Evolutionary conservation across 2,888 invertebrate species (phyloP), one percentile per base, ranked within the genome.

Genomic region (Microctonus brassicae): DNA sequence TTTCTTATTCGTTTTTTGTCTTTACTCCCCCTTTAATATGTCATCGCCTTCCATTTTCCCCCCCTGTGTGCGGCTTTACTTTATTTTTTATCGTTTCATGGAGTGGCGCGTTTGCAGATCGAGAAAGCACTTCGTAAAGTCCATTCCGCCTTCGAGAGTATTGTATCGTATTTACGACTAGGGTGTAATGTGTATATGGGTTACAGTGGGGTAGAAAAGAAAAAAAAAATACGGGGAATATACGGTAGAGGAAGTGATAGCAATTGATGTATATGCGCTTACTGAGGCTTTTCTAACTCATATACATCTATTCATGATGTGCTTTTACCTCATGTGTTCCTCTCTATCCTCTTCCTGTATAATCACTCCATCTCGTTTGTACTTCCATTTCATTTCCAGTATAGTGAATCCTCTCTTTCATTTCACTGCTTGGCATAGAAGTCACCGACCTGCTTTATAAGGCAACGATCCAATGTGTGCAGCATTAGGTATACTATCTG

Each of bases 271-370:
- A 55, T 36, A 67, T 55, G 33, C 34, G 62, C 52, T 70, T 69
- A 60, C 17, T 39, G 29, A 47, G 26, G 26, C 34, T 64, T 47
- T 75, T 76, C 76, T 74, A 76, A 29, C 7, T 5, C 29, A 29
- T 29, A 7, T 77, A 81, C 79, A 79, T 77, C 76, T 79, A 82
- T 82, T 82, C 80, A 81, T 80, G 65, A 72, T 36, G 52, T 72
- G 62, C 58, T 60, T n/a, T 20, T 47, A 17, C 17, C 47, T 7
- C 47, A 20, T 47, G 17, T 20, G 47, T 9, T 1, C 47, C 1
- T n/a, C 20, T 47, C 47, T 5, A 57, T 62, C 58, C 71, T 52
- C 9, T n/a, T n/a, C 26, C 17, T 52, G 63, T 22, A 20, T 36
- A 57, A 34, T 62, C 55, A 20, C 47, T 33, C 39, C 34, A 2